phyloP scores from a whole-genome alignment of 2,888 invertebrate species.

The Drosophila dives region DNA sequence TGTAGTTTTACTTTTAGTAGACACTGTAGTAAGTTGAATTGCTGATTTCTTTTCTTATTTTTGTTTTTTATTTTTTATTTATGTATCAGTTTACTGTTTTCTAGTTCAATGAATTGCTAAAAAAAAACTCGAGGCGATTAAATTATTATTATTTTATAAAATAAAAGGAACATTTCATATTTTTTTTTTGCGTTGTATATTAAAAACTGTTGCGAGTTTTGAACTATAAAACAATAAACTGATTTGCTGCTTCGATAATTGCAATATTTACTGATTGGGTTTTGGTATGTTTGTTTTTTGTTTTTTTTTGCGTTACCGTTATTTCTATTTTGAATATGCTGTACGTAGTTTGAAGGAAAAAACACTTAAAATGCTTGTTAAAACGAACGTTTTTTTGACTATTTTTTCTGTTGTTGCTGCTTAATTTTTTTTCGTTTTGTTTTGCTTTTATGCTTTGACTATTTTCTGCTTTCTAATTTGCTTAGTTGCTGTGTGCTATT shows the following conservation, averaged over 20 bases:
- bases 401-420: conserved; percentile 28
- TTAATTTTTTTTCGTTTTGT: conserved; percentile 33
- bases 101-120: conserved; percentile 32
- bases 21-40: conserved; percentile 75
- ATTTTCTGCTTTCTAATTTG: conserved; percentile 50
- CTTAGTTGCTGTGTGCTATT: conserved; percentile 55
- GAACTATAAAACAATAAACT: conserved; percentile 39
- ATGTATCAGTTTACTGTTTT: conserved; percentile 32
- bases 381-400: conserved; percentile 61
- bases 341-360: conserved; percentile 80
- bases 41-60: conserved; percentile 36
- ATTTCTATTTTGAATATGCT: conserved; percentile 76
- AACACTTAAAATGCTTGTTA: conserved; percentile 80
- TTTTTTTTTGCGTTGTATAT: background rate
- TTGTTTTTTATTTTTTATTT: conserved; percentile 30
- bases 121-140: background rate
- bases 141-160: background rate
- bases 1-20: conserved; percentile 77
- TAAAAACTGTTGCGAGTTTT: conserved; percentile 3
- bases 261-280: conserved; percentile 54
- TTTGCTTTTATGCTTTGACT: conserved; percentile 60
- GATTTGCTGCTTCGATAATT: conserved; percentile 48
- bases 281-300: conserved; percentile 51
- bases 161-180: conserved; percentile 1
- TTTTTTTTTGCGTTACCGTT: conserved; percentile 60